Evolutionary conservation across 1,140 invertebrate species (phyloP), one percentile per base, ranked within the genome.

Genomic region (Orchestia grillus): DNA sequence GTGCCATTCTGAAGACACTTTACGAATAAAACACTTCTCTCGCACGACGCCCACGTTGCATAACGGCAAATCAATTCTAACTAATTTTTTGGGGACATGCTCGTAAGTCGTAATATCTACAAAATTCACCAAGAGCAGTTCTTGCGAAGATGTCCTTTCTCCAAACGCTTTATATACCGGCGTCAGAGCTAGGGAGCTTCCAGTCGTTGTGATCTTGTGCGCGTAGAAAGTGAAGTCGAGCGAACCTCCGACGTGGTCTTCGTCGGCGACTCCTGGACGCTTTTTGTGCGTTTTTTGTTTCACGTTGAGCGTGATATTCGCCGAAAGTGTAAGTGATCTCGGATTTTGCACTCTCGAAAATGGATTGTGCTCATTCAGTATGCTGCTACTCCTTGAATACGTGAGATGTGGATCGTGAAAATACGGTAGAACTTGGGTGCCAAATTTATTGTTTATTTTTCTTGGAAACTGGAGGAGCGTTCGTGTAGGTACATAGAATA

Each of bases 291-390:
- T 44, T 94, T 94, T 92, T 44, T 42, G 23, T n/a, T 40, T 44
- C 40, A 94, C 44, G 62, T 94, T 16, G 0, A 47, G n/a, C 92
- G 3, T 44, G 3, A 44, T 94, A 11, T 40, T 94, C 40, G 44
- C 36, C 16, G 43, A 45, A 94, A 94, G 92, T 94, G 92, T 94
- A 94, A 94, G 92, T 94, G 92, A 90, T 41, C 15, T 90, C 36
- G 11, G 28, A 77, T 77, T 77, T 77, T 28, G 62, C 36, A 36
- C 11, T 36, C 1, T 77, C 28, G 11, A 36, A 23, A 77, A 77
- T 53, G 62, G 62, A 23, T 77, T 77, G 62, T 8, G 15, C 11
- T 77, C 62, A 77, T 77, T 28, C 28, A 3, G 1, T 77, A 28
- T 3, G 3, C 1, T 19, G 36, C 28, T 77, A 77, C 28, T 23